Evolutionary conservation across 2,113 vertebrate genomes (phyloP), one percentile per base, ranked within the genome.

Genomic region (Lanius collurio): DNA sequence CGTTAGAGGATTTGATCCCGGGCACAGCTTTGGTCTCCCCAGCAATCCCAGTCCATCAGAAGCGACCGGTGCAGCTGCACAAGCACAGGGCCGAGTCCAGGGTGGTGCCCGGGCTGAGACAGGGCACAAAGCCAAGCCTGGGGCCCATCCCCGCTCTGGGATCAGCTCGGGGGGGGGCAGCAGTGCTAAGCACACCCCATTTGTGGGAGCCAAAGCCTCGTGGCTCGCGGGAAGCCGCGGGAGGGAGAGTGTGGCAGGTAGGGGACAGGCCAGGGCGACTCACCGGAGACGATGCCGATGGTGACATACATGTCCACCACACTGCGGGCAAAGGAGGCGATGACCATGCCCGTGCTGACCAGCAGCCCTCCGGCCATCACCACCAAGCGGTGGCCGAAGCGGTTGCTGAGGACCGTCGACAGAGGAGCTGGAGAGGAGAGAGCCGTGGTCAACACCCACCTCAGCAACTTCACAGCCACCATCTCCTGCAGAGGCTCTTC

Each of bases 311-410:
- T 99, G 93, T 99, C 98, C 92, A 98, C 98, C 52, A 99, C 93
- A 8, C 96, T 97, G 57, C 52, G 97, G 73, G 99, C 97, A 23
- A 99, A 99, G 84, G 98, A 98, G 62, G 98, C 98, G 0, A 75
- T 67, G 70, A 99, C 98, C 97, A 98, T 99, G 18, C 99, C 99
- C 0, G 85, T 11, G 90, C 98, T 98, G 91, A 99, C 96, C 6
- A 99, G 98, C 56, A 99, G 83, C 39, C 99, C 99, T 35, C 99
- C 99, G 2, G 96, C 41, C 98, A 99, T 99, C 83, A 99, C 99
- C 69, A 99, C 98, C 3, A 97, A 60, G 57, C 99, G 99, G 94
- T 98, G 99, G 31, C 99, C 99, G 4, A 99, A 99, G 62, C 98
- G 98, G 64, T 98, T 99, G 83, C 98, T 99, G 97, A 99, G 95